These are phyloP conservation scores for Microctonus brassicae DNA, from an alignment of 2,888 invertebrate genomes.

Conservation along the genomic window DNA sequence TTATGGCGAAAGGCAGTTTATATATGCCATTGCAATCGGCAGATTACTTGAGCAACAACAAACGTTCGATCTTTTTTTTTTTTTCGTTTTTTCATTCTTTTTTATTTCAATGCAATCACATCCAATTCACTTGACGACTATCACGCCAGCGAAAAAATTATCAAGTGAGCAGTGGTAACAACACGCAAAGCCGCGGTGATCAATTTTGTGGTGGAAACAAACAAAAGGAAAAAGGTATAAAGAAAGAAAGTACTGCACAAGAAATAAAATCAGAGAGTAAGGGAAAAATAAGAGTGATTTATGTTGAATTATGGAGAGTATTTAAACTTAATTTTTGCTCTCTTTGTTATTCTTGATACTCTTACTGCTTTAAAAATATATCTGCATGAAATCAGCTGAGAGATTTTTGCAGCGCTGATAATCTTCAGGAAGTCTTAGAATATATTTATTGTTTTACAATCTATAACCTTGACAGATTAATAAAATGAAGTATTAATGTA, in stretches of 20 bases:
- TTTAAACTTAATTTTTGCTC: neutral
- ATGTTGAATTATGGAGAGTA: neutral
- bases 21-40: conserved; percentile 10
- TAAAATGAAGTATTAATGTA: neutral
- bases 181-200: conserved; percentile 20
- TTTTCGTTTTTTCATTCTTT: conserved; percentile 6
- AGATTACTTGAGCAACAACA: conserved; percentile 9
- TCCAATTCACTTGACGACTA: conserved; percentile 24
- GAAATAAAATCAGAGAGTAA: conserved; percentile 16
- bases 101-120: conserved; percentile 41
- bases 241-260: conserved; percentile 3
- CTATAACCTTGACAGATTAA: neutral
- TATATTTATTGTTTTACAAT: neutral
- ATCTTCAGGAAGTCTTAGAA: neutral
- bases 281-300: neutral
- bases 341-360: neutral
- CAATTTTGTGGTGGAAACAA: conserved; percentile 22
- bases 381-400: neutral
- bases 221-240: conserved; percentile 14
- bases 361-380: neutral
- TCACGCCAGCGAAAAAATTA: conserved; percentile 18
- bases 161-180: conserved; percentile 12
- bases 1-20: neutral
- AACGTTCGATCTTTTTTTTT: conserved; percentile 20
- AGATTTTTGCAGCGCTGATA: neutral